phyloP scores from a whole-genome alignment of 2,888 invertebrate genomes.

The Morpho achilles region DNA sequence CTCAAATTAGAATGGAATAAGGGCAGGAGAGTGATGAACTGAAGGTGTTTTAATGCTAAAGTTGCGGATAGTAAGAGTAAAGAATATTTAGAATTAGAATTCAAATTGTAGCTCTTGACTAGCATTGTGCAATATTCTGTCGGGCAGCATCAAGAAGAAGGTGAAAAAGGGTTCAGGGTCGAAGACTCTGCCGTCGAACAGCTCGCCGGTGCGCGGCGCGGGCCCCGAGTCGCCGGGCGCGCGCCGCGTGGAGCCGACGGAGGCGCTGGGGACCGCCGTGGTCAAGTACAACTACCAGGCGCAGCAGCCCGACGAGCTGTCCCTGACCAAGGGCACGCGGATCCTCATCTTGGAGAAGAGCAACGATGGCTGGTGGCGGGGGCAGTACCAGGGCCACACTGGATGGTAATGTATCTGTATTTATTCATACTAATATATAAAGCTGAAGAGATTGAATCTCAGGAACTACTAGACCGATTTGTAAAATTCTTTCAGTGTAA shows the following conservation, averaged over 20 bases:
- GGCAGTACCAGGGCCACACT: slow-evolving; percentile 83
- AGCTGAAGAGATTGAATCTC: too few species aligned
- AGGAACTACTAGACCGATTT: too few species aligned
- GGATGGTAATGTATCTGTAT: too few species aligned
- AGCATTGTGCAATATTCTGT: too few species aligned
- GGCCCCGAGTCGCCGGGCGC: slow-evolving; percentile 44
- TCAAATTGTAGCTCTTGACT: too few species aligned
- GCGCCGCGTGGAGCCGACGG: slow-evolving; percentile 86
- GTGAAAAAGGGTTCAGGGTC: slow-evolving; percentile 90
- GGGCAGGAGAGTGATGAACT: too few species aligned
- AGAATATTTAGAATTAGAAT: too few species aligned
- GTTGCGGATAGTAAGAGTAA: too few species aligned
- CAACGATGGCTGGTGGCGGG: slow-evolving; percentile 99
- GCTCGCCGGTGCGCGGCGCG: slow-evolving; percentile 89
- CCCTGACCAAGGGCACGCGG: slow-evolving; percentile 95
- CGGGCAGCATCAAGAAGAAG: slow-evolving; percentile 88
- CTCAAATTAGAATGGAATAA: too few species aligned
- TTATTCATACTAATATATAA: too few species aligned
- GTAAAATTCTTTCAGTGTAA: too few species aligned
- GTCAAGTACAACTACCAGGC: slow-evolving; percentile 97
- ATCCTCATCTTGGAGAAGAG: slow-evolving; percentile 98
- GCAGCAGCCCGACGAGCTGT: slow-evolving; percentile 96
- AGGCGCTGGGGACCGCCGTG: slow-evolving; percentile 92
- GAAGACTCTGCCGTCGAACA: slow-evolving; percentile 91
- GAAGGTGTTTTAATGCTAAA: too few species aligned